Evolutionary conservation across 2,888 invertebrate genomes (phyloP).

Genomic region (Campoplex capitator): DNA sequence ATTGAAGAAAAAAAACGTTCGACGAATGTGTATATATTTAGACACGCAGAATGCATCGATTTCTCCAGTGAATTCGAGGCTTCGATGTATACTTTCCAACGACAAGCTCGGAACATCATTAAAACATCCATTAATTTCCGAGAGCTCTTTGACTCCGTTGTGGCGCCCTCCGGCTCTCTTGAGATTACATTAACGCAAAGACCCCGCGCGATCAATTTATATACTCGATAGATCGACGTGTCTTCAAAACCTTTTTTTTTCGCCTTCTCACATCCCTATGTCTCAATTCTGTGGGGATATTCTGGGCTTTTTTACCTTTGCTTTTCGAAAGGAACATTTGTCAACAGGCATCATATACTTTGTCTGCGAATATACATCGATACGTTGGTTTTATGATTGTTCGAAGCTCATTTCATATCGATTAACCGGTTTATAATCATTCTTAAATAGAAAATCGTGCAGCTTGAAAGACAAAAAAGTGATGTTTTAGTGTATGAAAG

Average conservation of each 20-base stretch:
- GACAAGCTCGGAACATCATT: slow-evolving; percentile 33
- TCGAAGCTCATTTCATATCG: neutral
- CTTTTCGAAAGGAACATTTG: slow-evolving; percentile 41
- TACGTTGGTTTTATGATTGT: too few species aligned
- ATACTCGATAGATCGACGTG: slow-evolving; percentile 60
- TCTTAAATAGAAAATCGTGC: neutral
- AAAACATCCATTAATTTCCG: slow-evolving; percentile 60
- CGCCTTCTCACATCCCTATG: neutral
- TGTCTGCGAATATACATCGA: neutral
- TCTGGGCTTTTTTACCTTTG: slow-evolving; percentile 20
- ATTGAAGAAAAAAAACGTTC: neutral
- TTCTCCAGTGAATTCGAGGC: neutral
- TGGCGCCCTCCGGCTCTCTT: slow-evolving; percentile 31
- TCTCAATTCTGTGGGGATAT: slow-evolving; percentile 25
- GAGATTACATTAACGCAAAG: slow-evolving; percentile 52
- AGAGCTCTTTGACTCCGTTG: slow-evolving; percentile 43
- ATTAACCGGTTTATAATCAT: neutral
- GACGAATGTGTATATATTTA: neutral
- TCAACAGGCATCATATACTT: neutral
- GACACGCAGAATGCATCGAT: neutral
- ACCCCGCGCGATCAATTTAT: slow-evolving; percentile 54
- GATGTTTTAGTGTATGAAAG: neutral
- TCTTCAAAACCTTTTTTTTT: slow-evolving; percentile 18
- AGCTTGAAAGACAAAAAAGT: neutral
- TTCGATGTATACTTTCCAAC: neutral